These are phyloP conservation scores for Monopterus albus DNA, from an alignment of 2,113 vertebrate genomes.

Conservation along the genomic window DNA sequence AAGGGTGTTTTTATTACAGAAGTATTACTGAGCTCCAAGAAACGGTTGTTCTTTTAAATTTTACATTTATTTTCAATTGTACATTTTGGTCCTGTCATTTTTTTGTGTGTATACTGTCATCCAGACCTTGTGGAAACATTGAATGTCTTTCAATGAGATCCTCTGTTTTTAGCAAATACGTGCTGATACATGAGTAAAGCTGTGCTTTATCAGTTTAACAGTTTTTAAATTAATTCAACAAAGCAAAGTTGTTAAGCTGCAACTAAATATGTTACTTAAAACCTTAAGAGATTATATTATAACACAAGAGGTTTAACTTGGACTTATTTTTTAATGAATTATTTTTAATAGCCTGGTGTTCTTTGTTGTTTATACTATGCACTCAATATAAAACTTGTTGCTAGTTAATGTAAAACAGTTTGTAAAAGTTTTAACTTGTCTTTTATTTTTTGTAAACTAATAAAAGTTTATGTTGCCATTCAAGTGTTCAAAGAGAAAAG, in stretches of 20 bases:
- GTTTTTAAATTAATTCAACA: conserved; percentile 30
- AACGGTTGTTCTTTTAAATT: too few relatives aligned
- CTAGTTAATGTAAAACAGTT: neutral
- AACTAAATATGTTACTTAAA: conserved; percentile 3
- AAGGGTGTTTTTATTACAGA: conserved; percentile 5
- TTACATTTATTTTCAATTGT: too few relatives aligned
- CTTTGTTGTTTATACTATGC: neutral
- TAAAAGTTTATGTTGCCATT: conserved; percentile 41
- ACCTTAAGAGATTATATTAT: conserved; percentile 44
- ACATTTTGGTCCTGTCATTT: too few relatives aligned
- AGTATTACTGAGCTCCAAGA: neutral
- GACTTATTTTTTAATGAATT: neutral
- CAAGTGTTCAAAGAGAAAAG: conserved; percentile 8
- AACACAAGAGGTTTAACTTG: conserved; percentile 16
- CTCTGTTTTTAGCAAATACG: neutral
- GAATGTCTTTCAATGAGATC: neutral
- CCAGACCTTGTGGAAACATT: conserved; percentile 4
- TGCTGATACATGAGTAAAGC: conserved; percentile 8
- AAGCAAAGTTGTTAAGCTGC: conserved; percentile 32
- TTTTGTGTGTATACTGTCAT: neutral
- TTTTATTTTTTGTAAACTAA: conserved; percentile 42
- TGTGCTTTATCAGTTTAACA: conserved; percentile 32
- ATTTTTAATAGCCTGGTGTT: neutral
- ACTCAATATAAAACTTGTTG: neutral
- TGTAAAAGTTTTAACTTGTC: too few relatives aligned